Evolutionary conservation across 2,797 vertebrate species (phyloP).

Genomic region (Acanthurus tractus): DNA sequence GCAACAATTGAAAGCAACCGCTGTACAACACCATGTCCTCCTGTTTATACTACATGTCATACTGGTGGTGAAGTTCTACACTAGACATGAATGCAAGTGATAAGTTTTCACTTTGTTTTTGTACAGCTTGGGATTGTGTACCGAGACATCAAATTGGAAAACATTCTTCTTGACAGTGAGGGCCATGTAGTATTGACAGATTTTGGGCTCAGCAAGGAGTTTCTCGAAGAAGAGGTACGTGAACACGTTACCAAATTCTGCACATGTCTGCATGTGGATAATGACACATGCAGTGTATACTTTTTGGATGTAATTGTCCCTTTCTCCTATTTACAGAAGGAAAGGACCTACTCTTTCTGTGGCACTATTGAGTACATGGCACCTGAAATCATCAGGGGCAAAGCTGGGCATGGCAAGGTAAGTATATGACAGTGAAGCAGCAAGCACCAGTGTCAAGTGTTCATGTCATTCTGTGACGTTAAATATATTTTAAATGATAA

Average conservation of each 20-base stretch:
- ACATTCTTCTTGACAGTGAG: slow-evolving; percentile 92
- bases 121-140: slow-evolving; percentile 94
- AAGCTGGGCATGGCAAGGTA: slow-evolving; percentile 93
- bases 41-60: neutral
- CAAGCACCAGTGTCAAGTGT: neutral
- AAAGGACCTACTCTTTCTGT: slow-evolving; percentile 95
- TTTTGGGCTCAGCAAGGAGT: slow-evolving; percentile 96
- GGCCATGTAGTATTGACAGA: slow-evolving; percentile 95
- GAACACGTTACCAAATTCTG: neutral
- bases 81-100: neutral
- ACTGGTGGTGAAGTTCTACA: neutral
- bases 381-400: slow-evolving; percentile 95
- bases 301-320: neutral
- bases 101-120: slow-evolving; percentile 32
- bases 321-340: slow-evolving; percentile 82
- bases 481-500: neutral
- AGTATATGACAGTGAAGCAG: slow-evolving; percentile 11
- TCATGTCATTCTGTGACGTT: neutral
- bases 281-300: neutral
- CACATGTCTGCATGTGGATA: neutral
- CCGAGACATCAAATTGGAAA: slow-evolving; percentile 95
- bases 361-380: slow-evolving; percentile 98
- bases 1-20: slow-evolving; percentile 9
- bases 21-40: neutral
- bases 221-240: slow-evolving; percentile 91